phyloP scores from a whole-genome alignment of 2,797 vertebrate species.

The Mycteria americana region DNA sequence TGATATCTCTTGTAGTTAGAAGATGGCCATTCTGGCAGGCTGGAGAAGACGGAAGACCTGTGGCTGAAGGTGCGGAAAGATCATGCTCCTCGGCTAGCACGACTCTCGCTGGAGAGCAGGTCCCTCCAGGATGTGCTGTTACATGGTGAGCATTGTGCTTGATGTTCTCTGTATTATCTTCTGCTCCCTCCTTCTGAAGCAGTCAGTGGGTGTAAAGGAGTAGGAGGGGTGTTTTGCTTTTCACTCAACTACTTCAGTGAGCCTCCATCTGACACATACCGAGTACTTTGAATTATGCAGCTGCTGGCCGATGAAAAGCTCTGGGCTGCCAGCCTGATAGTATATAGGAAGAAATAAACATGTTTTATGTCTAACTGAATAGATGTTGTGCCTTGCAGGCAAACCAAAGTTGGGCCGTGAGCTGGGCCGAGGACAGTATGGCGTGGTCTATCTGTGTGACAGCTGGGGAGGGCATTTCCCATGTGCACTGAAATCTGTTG shows the following conservation, averaged over 20 bases:
- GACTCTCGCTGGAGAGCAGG: conserved; percentile 93
- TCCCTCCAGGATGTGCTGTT: conserved; percentile 92
- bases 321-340: not conserved
- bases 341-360: fast-evolving
- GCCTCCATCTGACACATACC: not conserved
- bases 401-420: conserved; percentile 94
- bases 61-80: conserved; percentile 97
- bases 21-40: conserved; percentile 91
- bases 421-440: conserved; percentile 95
- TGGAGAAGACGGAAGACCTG: conserved; percentile 95
- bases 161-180: not conserved
- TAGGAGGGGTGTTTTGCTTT: not conserved
- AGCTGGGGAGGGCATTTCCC: conserved; percentile 93
- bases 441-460: conserved; percentile 96
- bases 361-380: not conserved
- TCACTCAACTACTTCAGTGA: not conserved
- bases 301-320: not conserved
- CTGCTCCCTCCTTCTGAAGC: not conserved
- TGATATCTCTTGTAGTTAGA: conserved; percentile 80
- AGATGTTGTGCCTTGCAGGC: conserved; percentile 73
- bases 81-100: conserved; percentile 92
- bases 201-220: not conserved
- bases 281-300: not conserved
- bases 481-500: conserved; percentile 95
- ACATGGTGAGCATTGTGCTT: conserved; percentile 78